Base-by-base conservation (phyloP, 53 echinoderm and acorn worm genomes). In the Temnopleurus reevesii region DNA sequence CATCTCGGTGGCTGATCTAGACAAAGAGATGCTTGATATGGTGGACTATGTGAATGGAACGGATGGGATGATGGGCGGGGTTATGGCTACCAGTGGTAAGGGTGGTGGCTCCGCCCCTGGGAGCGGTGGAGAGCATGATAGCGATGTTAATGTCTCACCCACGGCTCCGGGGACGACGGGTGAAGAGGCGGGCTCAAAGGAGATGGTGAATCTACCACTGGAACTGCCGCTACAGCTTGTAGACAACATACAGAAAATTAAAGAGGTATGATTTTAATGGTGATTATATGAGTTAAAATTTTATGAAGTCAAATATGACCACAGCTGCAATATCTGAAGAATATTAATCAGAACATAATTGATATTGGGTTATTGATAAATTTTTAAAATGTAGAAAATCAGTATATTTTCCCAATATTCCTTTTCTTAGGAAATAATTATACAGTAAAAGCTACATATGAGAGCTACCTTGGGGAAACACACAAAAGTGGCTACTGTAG, bases 161-260 rank as follows among this genome's bases (percentile, higher is more conserved):
- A 18, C 71, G 17, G 88, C 71, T 30, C 65, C 49, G 0, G 89
- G 54, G 17, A 61, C 51, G 4, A 47, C 46, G 18, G 84, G 63
- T 12, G 92, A 90, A 28, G 94, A 90, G 17, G 88, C 34, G 3
- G 76, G 71, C 2, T 51, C 76, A 0, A 92, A 91, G 28, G 93
- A 91, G 54, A 89, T 92, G 55, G 91, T 92, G 30, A 90, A 91
- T 9, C 45, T 94, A 51, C 99, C 99, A 3, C 45, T 12, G 23
- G 94, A 89, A 29, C 55, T 99, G n/a, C 93, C 94, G 0, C 6
- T 54, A 12, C 46, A 89, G 12, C 90, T 99, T 13, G 56, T 91
- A 31, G 53, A 66, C 21, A 91, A 99, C 76, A 90, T 99, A 6
- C 89, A 91, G 35, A 99, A 92, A 81, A 99, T 99, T 19, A 99